Evolutionary conservation across 2,113 vertebrate species (phyloP), one percentile per base, ranked within the genome.

Genomic region (Phycodurus eques): DNA sequence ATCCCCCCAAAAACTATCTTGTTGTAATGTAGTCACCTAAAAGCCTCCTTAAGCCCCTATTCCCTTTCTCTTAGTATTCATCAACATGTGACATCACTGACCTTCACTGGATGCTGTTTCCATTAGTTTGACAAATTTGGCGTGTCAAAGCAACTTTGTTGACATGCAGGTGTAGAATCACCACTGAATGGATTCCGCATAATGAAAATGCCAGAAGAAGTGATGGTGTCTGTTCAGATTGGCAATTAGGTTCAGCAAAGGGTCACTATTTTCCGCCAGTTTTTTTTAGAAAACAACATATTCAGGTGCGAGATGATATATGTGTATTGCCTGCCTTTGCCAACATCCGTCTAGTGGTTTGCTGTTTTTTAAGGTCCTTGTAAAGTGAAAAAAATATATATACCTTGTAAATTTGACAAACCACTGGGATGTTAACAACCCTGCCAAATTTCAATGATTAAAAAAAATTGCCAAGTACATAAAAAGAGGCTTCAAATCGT

Each of bases 61-160:
- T 71, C 62, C 42, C 61, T 67, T 65, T 53, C 66, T 75, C 77
- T 80, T 39, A 62, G 62, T 85, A 86, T 91, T 92, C 85, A 90
- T 91, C 83, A 90, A 73, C 31, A 42, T 54, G 77, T 85, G 84
- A 88, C 84, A 88, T 80, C 51, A 42, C 79, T 92, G 90, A 92
- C 90, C 87, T 92, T 92, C 82, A 64, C 66, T 20, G 71, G 83
- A 83, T 80, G 27, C 82, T 67, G 72, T 82, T 89, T 89, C 89
- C 82, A 92, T 92, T 92, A 91, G 80, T 76, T 87, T 92, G 90
- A 92, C 80, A 92, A 89, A 91, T 87, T 77, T 84, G 70, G 39
- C 70, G 80, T 76, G 54, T 86, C 86, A 83, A 53, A 56, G 70
- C 73, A 70, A 71, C 83, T 81, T 86, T 79, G 85, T 76, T 84